Conservation (phyloP, 2,113 vertebrate genomes). For the Muscicapa adusta region DNA sequence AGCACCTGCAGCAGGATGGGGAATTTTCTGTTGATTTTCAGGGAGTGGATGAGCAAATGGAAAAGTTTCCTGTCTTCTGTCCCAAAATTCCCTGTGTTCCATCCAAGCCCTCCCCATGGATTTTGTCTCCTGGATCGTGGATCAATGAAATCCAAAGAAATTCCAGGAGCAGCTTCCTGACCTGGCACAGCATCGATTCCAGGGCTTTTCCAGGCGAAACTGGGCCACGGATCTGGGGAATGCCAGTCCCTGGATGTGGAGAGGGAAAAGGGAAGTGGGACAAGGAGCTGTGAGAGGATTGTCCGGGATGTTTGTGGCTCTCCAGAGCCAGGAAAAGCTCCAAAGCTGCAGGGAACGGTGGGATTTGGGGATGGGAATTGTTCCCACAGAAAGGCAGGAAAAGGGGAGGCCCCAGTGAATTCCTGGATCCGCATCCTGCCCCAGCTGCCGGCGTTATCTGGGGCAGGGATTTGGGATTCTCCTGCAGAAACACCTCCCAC, state of each 20-base stretch:
- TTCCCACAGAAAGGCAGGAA: background rate
- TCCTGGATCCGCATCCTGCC: background rate
- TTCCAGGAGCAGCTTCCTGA: background rate
- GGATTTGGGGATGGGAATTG: background rate
- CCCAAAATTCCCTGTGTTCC: accelerated
- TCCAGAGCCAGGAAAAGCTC: background rate
- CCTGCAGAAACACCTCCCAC: background rate
- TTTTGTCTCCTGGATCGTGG: background rate
- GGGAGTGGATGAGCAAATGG: background rate
- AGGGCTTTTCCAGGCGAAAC: background rate
- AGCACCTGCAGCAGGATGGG: background rate
- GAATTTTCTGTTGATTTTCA: background rate
- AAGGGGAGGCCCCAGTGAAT: background rate
- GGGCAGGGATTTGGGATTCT: background rate
- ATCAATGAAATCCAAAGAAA: background rate
- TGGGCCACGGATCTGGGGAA: accelerated
- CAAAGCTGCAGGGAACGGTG: no score
- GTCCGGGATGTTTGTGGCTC: background rate
- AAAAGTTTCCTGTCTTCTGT: accelerated
- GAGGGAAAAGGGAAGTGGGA: background rate
- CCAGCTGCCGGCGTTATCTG: background rate
- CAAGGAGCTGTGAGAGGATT: background rate
- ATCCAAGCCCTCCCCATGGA: no score
- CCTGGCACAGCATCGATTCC: accelerated
- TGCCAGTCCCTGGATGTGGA: accelerated